Percentiles rank a stretch among this genome's conserved stretches.
Conservation (phyloP, 2,888 invertebrate species). For the Neoaliturus tenellus region DNA sequence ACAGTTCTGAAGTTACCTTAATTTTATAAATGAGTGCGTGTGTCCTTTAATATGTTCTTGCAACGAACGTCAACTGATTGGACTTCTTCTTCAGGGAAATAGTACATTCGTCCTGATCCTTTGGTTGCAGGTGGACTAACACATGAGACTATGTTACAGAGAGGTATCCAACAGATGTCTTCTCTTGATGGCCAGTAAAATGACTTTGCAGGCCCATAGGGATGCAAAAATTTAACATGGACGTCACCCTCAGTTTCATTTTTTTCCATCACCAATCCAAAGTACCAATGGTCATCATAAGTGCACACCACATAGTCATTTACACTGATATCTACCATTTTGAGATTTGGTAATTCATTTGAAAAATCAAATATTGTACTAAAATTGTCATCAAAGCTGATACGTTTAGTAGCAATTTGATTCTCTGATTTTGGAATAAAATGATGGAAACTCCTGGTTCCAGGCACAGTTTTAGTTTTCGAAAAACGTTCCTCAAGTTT, state of each 20-base stretch:
- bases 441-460: slow-evolving; percentile 23
- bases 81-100: slow-evolving; percentile 16
- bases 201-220: slow-evolving; percentile 13
- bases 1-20: slow-evolving; percentile 19
- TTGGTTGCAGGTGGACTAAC: slow-evolving; percentile 33
- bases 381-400: slow-evolving; percentile 24
- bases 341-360: slow-evolving; percentile 43
- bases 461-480: slow-evolving; percentile 32
- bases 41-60: slow-evolving; percentile 18
- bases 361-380: slow-evolving; percentile 39
- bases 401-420: slow-evolving; percentile 24
- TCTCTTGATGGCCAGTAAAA: neutral
- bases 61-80: neutral
- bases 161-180: slow-evolving; percentile 9
- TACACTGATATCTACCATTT: slow-evolving; percentile 44
- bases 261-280: slow-evolving; percentile 45
- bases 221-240: slow-evolving; percentile 37
- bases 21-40: neutral
- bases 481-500: slow-evolving; percentile 15
- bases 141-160: slow-evolving; percentile 8
- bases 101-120: slow-evolving; percentile 17
- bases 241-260: slow-evolving; percentile 47
- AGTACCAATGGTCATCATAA: slow-evolving; percentile 49
- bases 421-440: slow-evolving; percentile 29
- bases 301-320: slow-evolving; percentile 24